Conservation (phyloP, 2,113 vertebrate species). For the Empidonax traillii region DNA sequence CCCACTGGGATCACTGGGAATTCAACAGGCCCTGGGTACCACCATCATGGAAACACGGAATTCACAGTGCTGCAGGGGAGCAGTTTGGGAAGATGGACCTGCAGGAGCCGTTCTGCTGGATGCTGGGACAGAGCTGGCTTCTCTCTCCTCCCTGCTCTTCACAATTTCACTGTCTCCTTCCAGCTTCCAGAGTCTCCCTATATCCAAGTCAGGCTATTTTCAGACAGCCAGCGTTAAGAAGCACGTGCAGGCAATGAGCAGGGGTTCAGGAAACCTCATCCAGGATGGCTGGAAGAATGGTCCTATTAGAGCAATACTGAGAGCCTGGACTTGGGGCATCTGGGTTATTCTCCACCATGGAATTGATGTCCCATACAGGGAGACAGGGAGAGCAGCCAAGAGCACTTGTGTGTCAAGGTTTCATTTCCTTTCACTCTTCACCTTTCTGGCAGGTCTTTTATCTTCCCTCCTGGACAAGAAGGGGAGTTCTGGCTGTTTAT, state of each 20-base stretch:
- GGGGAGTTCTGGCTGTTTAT: background rate
- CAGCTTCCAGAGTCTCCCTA: background rate
- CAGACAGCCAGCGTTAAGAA: background rate
- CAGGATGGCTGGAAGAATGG: background rate
- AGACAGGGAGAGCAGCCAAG: background rate
- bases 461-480: background rate
- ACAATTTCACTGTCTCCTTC: background rate
- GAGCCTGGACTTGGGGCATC: background rate
- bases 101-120: background rate
- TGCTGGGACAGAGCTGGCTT: background rate
- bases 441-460: background rate
- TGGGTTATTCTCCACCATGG: background rate
- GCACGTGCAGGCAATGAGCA: background rate
- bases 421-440: background rate
- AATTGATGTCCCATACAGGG: background rate
- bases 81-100: background rate
- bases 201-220: background rate
- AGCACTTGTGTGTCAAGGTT: background rate
- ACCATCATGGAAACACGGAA: background rate
- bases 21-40: fast-evolving
- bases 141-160: background rate
- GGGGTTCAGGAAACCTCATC: background rate
- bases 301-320: background rate
- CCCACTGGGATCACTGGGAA: background rate
- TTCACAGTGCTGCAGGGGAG: background rate